Evolutionary conservation across 1,140 invertebrate genomes (phyloP).

Genomic region (Euwallacea similis): DNA sequence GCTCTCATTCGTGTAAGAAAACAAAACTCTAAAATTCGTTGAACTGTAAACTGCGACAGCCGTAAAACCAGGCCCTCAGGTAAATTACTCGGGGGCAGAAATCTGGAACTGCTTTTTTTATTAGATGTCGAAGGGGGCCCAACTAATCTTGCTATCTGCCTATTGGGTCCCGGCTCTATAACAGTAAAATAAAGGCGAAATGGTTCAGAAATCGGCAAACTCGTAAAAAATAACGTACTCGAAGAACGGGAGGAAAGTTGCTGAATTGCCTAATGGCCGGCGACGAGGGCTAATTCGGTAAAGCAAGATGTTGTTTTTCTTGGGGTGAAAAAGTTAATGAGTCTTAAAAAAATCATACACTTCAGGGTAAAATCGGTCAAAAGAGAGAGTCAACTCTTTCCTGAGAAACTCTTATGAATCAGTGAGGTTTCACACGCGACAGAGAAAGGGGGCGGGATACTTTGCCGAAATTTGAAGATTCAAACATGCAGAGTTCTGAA

Average conservation of each 20-base stretch:
- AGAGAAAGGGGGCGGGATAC: too few species aligned
- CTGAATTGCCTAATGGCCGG: constrained; percentile 3
- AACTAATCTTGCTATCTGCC: constrained; percentile 15
- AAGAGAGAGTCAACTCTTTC: too few species aligned
- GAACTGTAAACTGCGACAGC: constrained; percentile 3
- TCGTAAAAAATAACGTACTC: constrained; percentile 9
- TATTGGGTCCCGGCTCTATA: constrained; percentile 8
- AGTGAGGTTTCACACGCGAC: too few species aligned
- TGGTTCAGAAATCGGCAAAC: constrained; percentile 13
- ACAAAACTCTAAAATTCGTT: constrained; percentile 7
- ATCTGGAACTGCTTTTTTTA: constrained; percentile 15
- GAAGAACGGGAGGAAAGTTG: background rate
- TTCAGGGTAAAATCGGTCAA: too few species aligned
- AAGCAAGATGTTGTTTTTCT: background rate
- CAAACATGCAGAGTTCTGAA: too few species aligned
- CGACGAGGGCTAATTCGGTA: background rate
- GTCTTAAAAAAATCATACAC: too few species aligned
- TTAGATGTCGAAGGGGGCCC: constrained; percentile 10
- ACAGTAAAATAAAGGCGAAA: constrained; percentile 17
- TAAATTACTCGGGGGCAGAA: constrained; percentile 9
- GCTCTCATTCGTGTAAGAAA: background rate
- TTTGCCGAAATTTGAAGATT: too few species aligned
- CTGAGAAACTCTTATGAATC: too few species aligned
- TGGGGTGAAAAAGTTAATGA: too few species aligned
- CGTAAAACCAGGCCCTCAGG: constrained; percentile 4